A percentile compares a stretch with the other conserved stretches of the same genome.
Evolutionary conservation across 2,888 invertebrate genomes (phyloP).

Genomic region (Hirtodrosophila cameraria): DNA sequence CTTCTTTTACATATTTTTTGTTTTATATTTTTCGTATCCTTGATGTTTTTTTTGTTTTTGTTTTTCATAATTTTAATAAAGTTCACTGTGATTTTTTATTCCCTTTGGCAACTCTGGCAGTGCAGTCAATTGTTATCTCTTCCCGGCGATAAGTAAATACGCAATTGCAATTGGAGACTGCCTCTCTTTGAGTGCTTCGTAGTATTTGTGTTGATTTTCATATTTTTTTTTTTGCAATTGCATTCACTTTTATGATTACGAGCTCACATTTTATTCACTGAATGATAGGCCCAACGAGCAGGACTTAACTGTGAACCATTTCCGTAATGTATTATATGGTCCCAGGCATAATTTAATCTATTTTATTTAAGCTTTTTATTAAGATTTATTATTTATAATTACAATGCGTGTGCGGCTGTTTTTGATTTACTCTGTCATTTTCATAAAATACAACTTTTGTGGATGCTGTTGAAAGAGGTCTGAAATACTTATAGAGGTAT

Average conservation of each 20-base stretch:
- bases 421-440: no score
- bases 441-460: no score
- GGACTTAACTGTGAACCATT: constrained; percentile 33
- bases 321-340: constrained; percentile 29
- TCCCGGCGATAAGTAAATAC: constrained; percentile 70
- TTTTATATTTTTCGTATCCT: constrained; percentile 12
- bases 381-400: constrained; percentile 65
- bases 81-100: constrained; percentile 60
- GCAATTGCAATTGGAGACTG: constrained; percentile 61
- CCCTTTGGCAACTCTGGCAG: constrained; percentile 4
- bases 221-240: constrained; percentile 16
- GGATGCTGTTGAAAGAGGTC: no score
- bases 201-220: constrained; percentile 50
- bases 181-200: constrained; percentile 21
- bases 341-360: constrained; percentile 53
- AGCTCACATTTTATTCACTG: constrained; percentile 24
- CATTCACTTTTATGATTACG: neutral
- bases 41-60: no score
- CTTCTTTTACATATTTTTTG: constrained; percentile 33
- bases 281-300: constrained; percentile 12
- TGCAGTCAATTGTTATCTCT: constrained; percentile 74
- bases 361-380: constrained; percentile 51
- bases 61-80: constrained; percentile 72
- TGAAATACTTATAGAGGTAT: no score
- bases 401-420: no score